A percentile compares a stretch with the other conserved stretches of the same genome.
phyloP scores from a whole-genome alignment of 2,113 vertebrate genomes.

The Bucco capensis region DNA sequence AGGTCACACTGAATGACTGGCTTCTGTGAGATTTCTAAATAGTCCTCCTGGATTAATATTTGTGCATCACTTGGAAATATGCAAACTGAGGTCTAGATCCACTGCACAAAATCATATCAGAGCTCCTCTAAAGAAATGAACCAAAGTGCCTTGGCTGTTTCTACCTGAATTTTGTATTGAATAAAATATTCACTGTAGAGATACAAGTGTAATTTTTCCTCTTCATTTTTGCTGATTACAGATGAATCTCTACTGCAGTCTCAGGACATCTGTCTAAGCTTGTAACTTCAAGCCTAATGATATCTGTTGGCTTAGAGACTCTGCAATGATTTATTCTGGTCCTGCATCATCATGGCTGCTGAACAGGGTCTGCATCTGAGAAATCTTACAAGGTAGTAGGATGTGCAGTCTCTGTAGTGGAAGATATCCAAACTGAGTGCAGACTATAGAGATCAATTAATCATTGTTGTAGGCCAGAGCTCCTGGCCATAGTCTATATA shows the following conservation, averaged over 20 bases:
- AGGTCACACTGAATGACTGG: neutral
- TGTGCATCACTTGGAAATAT: neutral
- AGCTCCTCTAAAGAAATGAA: neutral
- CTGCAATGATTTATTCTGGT: conserved; percentile 29
- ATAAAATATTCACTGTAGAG: neutral
- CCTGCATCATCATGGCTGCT: neutral
- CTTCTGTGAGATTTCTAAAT: neutral
- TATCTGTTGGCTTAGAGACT: conserved; percentile 3
- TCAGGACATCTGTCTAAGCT: conserved; percentile 24
- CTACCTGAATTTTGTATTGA: neutral
- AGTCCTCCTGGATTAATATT: neutral
- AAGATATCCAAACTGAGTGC: neutral
- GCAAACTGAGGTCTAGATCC: neutral
- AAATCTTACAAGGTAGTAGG: neutral
- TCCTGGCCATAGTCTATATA: neutral
- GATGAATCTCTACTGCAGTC: neutral
- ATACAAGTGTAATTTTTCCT: neutral
- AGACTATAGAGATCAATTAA: neutral
- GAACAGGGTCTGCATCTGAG: neutral
- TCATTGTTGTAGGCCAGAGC: neutral
- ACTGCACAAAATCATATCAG: neutral
- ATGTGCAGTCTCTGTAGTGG: neutral
- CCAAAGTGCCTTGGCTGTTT: neutral
- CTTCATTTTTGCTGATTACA: neutral
- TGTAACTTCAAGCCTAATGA: conserved; percentile 23